Base-by-base conservation (phyloP, 1,140 invertebrate genomes). In the Diabrotica virgifera region DNA sequence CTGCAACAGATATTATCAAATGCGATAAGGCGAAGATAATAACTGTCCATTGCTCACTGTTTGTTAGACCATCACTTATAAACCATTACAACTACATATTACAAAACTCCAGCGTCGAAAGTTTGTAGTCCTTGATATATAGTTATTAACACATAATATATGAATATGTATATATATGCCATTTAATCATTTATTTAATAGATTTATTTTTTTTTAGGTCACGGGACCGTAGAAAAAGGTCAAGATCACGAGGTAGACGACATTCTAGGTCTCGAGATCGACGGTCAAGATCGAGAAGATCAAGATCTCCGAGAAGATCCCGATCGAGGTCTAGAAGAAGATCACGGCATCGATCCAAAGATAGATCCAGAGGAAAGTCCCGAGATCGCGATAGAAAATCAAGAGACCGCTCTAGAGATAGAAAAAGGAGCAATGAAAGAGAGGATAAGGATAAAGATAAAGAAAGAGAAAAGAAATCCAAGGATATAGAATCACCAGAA, bases 191-290 rank as follows among this genome's bases (percentile, higher is more conserved):
- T 24, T 24, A 24, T 24, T 24, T 24, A 24, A 24, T 24, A 24
- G 1, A 24, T 24, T 2, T 6, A 46, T 46, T 46, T 46, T 46
- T 46, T 46, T 46, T 7, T 50, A 59, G 58, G 36, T 81, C 78
- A 6, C 66, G 76, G 38, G 75, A 78, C 50, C 65, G 77, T 11
- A 71, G 74, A 53, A 61, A 82, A 60, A 77, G 84, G 38, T 82
- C 82, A 0, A 79, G 82, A 52, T 84, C 82, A 0, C 72, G 80
- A 13, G 66, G 66, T 11, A 62, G 68, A n/a, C 66, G 67, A 12
- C 79, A 79, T 5, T 74, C 77, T 6, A 83, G 83, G 64, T 88
- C 87, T 0, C 79, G 85, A 6, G 87, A 88, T 0, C 83, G 84
- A 68, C 59, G 72, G 40, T 72, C 70, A 40, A 59, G 66, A 52